phyloP scores from a whole-genome alignment of 2,797 vertebrate species.

The Champsocephalus esox region DNA sequence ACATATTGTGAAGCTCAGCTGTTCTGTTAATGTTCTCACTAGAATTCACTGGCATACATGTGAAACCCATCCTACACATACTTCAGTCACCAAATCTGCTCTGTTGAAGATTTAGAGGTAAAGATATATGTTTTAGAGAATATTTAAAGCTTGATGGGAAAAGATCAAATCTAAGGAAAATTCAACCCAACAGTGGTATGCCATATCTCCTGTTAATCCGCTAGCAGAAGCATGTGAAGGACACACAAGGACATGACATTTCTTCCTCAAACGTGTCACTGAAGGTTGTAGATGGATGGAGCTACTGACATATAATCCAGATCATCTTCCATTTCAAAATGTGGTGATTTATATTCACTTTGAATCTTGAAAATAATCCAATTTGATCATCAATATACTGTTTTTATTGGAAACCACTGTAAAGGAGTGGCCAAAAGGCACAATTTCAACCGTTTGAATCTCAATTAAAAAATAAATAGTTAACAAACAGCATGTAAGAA shows the following conservation, averaged over 20 bases:
- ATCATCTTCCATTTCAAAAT: neutral
- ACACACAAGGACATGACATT: neutral
- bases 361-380: neutral
- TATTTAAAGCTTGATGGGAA: slow-evolving; percentile 11
- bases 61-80: slow-evolving; percentile 16
- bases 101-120: neutral
- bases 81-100: neutral
- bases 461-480: neutral
- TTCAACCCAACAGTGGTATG: neutral
- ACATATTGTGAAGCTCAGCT: neutral
- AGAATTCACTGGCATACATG: neutral
- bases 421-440: neutral
- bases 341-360: neutral
- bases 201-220: neutral
- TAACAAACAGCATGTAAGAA: neutral
- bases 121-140: neutral
- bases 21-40: slow-evolving; percentile 14
- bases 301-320: neutral
- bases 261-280: neutral
- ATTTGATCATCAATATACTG: too few species aligned
- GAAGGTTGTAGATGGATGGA: neutral
- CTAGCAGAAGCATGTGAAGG: slow-evolving; percentile 11
- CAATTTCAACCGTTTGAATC: neutral
- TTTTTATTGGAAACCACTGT: too few species aligned
- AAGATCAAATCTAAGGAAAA: slow-evolving; percentile 7